These are phyloP conservation scores for Anodontia alba DNA, from an alignment of 2,888 invertebrate species.

Conservation along the genomic window DNA sequence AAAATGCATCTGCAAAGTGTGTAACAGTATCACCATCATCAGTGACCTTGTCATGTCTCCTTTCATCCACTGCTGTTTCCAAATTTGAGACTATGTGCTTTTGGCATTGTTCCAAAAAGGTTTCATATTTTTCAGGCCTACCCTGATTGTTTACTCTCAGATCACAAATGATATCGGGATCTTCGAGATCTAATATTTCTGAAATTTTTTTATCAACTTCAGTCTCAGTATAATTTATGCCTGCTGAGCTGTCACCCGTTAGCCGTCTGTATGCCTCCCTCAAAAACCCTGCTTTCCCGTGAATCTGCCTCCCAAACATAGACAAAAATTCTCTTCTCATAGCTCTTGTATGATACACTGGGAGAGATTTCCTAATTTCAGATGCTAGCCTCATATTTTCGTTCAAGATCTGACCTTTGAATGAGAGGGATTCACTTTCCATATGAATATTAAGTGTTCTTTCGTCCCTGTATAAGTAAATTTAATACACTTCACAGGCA, in stretches of 20 bases:
- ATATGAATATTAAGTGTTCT: conserved; percentile 33
- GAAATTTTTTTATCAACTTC: no score
- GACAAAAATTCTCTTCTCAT: no score
- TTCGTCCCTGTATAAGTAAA: no score
- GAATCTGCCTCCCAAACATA: no score
- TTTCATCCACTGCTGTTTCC: conserved; percentile 5
- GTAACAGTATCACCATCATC: conserved; percentile 24
- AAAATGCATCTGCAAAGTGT: conserved; percentile 26
- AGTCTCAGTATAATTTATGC: no score
- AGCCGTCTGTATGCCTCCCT: no score
- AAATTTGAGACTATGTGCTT: not conserved
- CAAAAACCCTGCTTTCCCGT: no score
- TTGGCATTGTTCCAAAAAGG: not conserved
- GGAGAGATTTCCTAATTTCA: conserved; percentile 2
- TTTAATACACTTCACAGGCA: no score
- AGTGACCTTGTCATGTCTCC: conserved; percentile 18
- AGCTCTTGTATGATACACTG: no score
- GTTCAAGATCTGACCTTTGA: conserved; percentile 8
- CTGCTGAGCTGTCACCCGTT: no score
- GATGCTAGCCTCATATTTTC: conserved; percentile 22
- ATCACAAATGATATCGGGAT: no score
- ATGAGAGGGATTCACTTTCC: conserved; percentile 8
- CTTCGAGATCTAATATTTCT: no score
- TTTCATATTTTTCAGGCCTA: not conserved
- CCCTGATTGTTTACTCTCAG: not conserved